phyloP scores from a whole-genome alignment of 2,113 vertebrate genomes.

The Psittacara wagleri region DNA sequence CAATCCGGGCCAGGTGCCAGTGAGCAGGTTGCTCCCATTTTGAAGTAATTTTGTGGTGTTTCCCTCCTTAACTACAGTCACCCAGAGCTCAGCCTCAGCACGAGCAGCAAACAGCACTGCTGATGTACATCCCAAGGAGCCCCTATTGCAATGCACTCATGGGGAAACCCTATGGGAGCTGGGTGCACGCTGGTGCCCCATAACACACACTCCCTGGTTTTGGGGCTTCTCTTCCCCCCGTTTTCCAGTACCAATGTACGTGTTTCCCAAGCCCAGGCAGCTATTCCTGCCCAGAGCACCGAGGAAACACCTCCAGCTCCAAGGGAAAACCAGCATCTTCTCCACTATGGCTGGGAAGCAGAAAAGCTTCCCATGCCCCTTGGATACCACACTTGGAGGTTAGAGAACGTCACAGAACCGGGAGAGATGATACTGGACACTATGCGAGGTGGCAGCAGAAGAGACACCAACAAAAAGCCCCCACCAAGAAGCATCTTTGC shows the following conservation, averaged over 20 bases:
- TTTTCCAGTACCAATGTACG: fast-evolving
- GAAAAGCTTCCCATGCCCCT: neutral
- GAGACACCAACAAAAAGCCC: neutral
- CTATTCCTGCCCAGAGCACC: fast-evolving
- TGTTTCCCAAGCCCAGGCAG: neutral
- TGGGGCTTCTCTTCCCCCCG: neutral
- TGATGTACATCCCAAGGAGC: fast-evolving
- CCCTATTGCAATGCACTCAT: fast-evolving
- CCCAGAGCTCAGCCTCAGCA: fast-evolving
- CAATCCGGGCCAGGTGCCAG: fast-evolving
- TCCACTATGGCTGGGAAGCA: neutral
- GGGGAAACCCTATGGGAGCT: neutral
- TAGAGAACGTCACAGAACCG: neutral
- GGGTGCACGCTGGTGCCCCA: fast-evolving
- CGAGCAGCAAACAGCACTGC: fast-evolving
- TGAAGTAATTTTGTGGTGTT: fast-evolving
- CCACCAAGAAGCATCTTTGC: neutral
- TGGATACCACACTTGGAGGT: neutral
- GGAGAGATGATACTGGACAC: neutral
- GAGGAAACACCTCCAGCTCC: neutral
- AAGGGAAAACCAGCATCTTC: neutral
- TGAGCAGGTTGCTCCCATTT: fast-evolving
- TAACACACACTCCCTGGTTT: too few species aligned
- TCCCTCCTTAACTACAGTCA: fast-evolving
- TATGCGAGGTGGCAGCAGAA: fast-evolving